Percentiles rank a stretch among this genome's conserved stretches.
Evolutionary conservation across 2,888 invertebrate genomes (phyloP).

Genomic region (Calephelis perditalis): DNA sequence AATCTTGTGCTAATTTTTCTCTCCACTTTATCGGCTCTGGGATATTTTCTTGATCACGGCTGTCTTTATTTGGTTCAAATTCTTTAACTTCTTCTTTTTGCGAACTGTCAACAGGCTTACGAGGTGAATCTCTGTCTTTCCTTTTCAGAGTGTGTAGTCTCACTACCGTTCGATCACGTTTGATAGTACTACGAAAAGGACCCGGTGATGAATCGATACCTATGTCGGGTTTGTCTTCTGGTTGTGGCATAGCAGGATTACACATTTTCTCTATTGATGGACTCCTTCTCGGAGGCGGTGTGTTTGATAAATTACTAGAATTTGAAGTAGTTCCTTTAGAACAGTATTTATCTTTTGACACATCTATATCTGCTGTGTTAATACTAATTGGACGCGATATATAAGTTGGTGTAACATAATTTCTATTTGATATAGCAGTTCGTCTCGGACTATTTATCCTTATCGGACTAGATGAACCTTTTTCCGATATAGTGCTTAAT

Average conservation of each 20-base stretch:
- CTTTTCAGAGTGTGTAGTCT: slow-evolving; percentile 82
- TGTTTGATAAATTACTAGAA: slow-evolving; percentile 27
- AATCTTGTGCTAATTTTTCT: slow-evolving; percentile 80
- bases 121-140: slow-evolving; percentile 68
- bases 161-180: slow-evolving; percentile 85
- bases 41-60: slow-evolving; percentile 25
- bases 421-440: slow-evolving; percentile 71
- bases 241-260: slow-evolving; percentile 63
- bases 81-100: slow-evolving; percentile 19
- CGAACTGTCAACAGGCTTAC: slow-evolving; percentile 43
- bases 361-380: slow-evolving; percentile 92
- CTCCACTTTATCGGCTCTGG: slow-evolving; percentile 69
- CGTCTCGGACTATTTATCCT: slow-evolving; percentile 66
- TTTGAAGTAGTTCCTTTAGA: slow-evolving; percentile 42
- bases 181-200: slow-evolving; percentile 76
- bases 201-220: slow-evolving; percentile 65
- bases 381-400: slow-evolving; percentile 83
- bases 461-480: slow-evolving; percentile 53
- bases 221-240: slow-evolving; percentile 66
- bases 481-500: slow-evolving; percentile 82
- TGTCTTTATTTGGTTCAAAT: slow-evolving; percentile 22
- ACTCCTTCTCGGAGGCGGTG: slow-evolving; percentile 35
- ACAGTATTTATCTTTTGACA: slow-evolving; percentile 82
- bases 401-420: slow-evolving; percentile 56
- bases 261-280: slow-evolving; percentile 50